Evolutionary conservation across 2,888 invertebrate genomes (phyloP).

Genomic region (Caenorhabditis sp.): DNA sequence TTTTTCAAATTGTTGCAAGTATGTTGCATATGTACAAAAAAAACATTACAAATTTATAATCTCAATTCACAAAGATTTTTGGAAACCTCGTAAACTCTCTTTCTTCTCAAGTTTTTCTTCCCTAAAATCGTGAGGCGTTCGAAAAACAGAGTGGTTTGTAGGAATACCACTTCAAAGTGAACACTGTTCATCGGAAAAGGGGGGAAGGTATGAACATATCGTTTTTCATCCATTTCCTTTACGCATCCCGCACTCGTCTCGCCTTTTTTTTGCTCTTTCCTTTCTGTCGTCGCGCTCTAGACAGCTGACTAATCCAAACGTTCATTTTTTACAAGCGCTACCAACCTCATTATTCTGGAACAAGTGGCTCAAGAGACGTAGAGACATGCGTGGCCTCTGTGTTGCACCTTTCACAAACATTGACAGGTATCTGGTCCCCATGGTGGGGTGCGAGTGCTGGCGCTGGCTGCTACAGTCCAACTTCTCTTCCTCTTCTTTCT

Average conservation of each 20-base stretch:
- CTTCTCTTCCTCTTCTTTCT: neutral
- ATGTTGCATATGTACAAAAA: too few relatives aligned
- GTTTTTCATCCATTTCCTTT: constrained; percentile 27
- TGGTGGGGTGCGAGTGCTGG: too few relatives aligned
- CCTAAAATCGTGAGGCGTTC: neutral
- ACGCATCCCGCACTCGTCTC: constrained; percentile 14
- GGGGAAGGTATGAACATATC: neutral
- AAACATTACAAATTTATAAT: too few relatives aligned
- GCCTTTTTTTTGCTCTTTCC: constrained; percentile 39
- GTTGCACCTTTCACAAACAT: constrained; percentile 53
- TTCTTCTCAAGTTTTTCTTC: too few relatives aligned
- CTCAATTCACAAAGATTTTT: too few relatives aligned
- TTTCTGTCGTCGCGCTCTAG: too few relatives aligned
- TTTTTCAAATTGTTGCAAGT: too few relatives aligned
- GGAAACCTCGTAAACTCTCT: too few relatives aligned
- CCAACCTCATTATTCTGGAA: constrained; percentile 50
- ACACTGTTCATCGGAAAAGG: constrained; percentile 1
- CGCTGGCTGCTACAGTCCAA: neutral
- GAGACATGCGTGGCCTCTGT: constrained; percentile 58
- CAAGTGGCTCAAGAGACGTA: constrained; percentile 50
- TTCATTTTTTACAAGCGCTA: constrained; percentile 40
- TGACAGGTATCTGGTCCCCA: constrained; percentile 56
- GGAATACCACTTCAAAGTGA: constrained; percentile 4
- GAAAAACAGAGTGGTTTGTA: neutral
- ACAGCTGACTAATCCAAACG: constrained; percentile 60